Evolutionary conservation across 2,888 invertebrate genomes (phyloP).

Genomic region (Tetranychus piercei): DNA sequence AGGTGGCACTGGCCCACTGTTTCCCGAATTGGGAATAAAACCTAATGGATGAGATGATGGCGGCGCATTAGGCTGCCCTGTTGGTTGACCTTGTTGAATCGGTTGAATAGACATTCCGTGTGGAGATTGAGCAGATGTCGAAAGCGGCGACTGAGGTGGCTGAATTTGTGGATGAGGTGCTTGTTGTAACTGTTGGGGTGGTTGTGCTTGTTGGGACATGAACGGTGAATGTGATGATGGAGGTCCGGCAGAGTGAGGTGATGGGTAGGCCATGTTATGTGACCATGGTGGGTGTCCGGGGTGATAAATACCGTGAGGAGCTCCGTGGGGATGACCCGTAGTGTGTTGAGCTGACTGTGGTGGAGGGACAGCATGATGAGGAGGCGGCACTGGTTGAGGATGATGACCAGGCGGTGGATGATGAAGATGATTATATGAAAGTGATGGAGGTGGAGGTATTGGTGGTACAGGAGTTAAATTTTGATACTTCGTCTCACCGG

Average conservation of each 20-base stretch:
- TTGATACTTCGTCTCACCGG: constrained; percentile 14
- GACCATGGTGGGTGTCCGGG: background rate
- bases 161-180: background rate
- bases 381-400: background rate
- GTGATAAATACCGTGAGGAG: background rate
- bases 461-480: constrained; percentile 16
- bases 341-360: background rate
- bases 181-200: constrained; percentile 1
- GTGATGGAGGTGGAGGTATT: constrained; percentile 10
- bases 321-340: background rate
- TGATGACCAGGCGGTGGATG: background rate
- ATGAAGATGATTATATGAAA: background rate
- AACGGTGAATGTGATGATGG: background rate
- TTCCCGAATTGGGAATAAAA: too few species aligned
- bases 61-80: too few species aligned
- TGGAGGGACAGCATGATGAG: background rate
- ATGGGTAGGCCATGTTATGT: background rate
- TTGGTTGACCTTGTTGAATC: too few species aligned
- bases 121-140: constrained; percentile 4
- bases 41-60: too few species aligned
- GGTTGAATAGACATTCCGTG: background rate
- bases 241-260: background rate
- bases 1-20: too few species aligned
- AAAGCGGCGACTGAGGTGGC: background rate
- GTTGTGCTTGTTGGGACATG: constrained; percentile 5